These are phyloP conservation scores for Masnerella sp. DNA, from an alignment of 2,888 invertebrate species.

Conservation along the genomic window DNA sequence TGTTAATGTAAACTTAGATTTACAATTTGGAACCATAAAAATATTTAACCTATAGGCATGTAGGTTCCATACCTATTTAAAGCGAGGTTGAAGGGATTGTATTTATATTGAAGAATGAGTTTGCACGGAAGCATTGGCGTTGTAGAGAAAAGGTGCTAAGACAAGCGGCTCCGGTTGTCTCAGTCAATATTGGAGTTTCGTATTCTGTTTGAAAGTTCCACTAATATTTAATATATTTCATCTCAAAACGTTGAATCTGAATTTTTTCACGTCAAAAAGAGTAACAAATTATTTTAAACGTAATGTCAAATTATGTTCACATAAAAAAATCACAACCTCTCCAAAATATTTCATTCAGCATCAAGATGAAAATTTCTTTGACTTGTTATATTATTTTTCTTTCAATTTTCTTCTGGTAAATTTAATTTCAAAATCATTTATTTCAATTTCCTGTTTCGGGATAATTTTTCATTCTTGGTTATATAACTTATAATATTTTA, in stretches of 20 bases:
- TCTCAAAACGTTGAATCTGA: conserved; percentile 3
- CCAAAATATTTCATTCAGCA: too few relatives aligned
- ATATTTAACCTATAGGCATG: neutral
- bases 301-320: neutral
- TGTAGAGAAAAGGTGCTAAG: conserved; percentile 62
- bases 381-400: too few relatives aligned
- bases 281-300: too few relatives aligned
- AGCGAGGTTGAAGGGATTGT: conserved; percentile 22
- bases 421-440: too few relatives aligned
- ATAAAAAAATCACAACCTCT: neutral
- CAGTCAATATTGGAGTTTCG: conserved; percentile 72
- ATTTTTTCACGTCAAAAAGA: conserved; percentile 2
- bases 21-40: too few relatives aligned
- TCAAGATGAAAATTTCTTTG: too few relatives aligned
- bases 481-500: too few relatives aligned
- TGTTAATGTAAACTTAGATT: too few relatives aligned
- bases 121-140: conserved; percentile 14
- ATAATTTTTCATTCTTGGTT: too few relatives aligned
- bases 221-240: conserved; percentile 38
- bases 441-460: too few relatives aligned
- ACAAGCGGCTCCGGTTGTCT: conserved; percentile 67
- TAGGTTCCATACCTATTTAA: too few relatives aligned
- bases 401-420: too few relatives aligned
- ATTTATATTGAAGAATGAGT: conserved; percentile 30
- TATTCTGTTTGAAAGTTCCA: conserved; percentile 52